Percentiles rank a stretch among this genome's conserved stretches.
These are phyloP conservation scores for Conomelus anceps DNA, from an alignment of 2,888 invertebrate genomes.

Conservation along the genomic window DNA sequence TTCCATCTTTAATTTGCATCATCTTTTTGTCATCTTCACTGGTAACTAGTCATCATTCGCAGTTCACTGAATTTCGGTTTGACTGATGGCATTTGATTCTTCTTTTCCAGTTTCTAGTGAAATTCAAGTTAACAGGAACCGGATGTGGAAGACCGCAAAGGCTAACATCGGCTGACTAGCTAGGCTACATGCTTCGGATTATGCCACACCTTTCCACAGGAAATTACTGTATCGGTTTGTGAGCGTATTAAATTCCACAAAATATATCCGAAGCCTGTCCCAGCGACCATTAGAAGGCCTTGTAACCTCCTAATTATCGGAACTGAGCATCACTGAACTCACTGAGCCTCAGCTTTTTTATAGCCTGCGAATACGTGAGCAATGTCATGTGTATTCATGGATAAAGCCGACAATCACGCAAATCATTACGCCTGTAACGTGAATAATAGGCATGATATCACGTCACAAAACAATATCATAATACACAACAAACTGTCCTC, in stretches of 20 bases:
- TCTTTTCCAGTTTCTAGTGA: background rate
- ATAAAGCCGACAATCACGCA: background rate
- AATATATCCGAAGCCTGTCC: background rate
- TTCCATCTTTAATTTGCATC: no score
- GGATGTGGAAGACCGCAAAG: background rate
- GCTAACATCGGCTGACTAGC: background rate
- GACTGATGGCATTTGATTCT: background rate
- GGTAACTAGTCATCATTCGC: no score
- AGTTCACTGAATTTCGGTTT: background rate
- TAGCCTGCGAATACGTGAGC: background rate
- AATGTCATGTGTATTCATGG: background rate
- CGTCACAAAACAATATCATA: background rate
- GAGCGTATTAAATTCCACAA: background rate
- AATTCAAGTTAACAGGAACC: background rate
- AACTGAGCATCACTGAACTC: background rate
- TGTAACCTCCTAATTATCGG: background rate
- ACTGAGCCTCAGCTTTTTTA: background rate
- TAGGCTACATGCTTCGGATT: background rate
- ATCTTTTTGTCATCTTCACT: no score
- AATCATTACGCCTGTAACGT: background rate
- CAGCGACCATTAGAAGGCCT: background rate
- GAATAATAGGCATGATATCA: background rate
- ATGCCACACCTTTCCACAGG: background rate
- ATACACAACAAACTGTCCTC: background rate
- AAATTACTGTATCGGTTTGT: background rate